These are phyloP conservation scores for Falco berigora DNA, from an alignment of 2,797 vertebrate species.

Conservation along the genomic window DNA sequence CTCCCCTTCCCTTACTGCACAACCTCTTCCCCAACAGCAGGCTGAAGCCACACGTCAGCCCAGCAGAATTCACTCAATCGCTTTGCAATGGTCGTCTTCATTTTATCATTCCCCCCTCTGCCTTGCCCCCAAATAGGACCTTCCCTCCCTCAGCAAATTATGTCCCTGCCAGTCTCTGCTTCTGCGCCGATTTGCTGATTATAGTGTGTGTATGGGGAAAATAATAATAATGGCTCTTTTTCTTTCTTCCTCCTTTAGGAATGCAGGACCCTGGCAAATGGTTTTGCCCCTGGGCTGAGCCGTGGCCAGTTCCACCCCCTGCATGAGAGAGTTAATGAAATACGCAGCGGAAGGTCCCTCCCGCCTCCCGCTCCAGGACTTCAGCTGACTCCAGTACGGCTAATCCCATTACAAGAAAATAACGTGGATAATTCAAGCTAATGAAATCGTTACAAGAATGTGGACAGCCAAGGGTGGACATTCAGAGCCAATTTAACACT, in stretches of 20 bases:
- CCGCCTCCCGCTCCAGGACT: conserved; percentile 48
- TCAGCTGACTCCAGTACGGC: conserved; percentile 63
- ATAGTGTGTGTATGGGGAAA: background rate
- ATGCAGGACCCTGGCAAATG: conserved; percentile 10
- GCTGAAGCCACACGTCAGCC: background rate
- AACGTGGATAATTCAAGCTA: conserved; percentile 77
- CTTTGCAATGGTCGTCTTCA: background rate
- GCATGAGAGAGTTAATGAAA: conserved; percentile 51
- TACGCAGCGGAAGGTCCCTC: background rate
- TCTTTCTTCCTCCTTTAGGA: background rate
- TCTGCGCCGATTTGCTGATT: background rate
- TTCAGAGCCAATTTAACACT: conserved; percentile 71
- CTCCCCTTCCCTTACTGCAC: background rate
- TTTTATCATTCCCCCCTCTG: background rate
- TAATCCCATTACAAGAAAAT: conserved; percentile 79
- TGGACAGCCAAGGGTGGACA: conserved; percentile 73
- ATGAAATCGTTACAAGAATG: conserved; percentile 77
- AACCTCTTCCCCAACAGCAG: background rate
- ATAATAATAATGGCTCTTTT: background rate
- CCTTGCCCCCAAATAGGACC: background rate
- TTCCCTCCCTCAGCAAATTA: background rate
- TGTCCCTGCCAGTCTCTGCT: background rate
- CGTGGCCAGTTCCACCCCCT: conserved; percentile 33
- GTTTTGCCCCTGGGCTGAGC: conserved; percentile 47
- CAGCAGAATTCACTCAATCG: background rate